These are phyloP conservation scores for Enteromius viviparus DNA, from an alignment of 2,797 vertebrate species.

Conservation along the genomic window DNA sequence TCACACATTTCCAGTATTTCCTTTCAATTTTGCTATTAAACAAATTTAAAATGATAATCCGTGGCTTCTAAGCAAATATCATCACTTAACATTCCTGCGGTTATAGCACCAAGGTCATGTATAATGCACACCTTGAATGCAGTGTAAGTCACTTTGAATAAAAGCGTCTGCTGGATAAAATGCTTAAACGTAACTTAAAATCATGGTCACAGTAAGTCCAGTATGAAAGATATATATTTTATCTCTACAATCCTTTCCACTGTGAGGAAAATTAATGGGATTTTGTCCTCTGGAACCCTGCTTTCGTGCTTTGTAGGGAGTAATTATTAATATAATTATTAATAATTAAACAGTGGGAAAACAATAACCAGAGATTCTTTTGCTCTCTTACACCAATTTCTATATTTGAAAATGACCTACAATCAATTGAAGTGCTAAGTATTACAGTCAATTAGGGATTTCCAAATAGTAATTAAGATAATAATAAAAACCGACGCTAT, in stretches of 20 bases:
- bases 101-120: not conserved
- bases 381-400: constrained; percentile 62
- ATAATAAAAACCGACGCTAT: constrained; percentile 69
- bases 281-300: not conserved
- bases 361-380: constrained; percentile 53
- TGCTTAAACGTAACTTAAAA: not conserved
- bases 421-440: constrained; percentile 69
- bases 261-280: not conserved
- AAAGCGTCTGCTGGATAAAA: not conserved
- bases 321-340: not conserved
- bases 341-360: constrained; percentile 65
- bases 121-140: constrained; percentile 2
- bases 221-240: not conserved
- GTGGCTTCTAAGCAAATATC: not conserved
- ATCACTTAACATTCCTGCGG: not conserved
- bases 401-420: constrained; percentile 70
- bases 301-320: not conserved
- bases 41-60: not conserved
- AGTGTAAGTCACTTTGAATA: not conserved
- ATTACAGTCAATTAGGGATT: constrained; percentile 74
- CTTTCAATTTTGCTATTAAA: not conserved
- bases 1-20: not conserved
- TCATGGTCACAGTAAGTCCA: not conserved
- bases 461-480: constrained; percentile 74
- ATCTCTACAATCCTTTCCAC: not conserved